Evolutionary conservation across 1,140 invertebrate genomes (phyloP).

Genomic region (Leptopilina boulardi): DNA sequence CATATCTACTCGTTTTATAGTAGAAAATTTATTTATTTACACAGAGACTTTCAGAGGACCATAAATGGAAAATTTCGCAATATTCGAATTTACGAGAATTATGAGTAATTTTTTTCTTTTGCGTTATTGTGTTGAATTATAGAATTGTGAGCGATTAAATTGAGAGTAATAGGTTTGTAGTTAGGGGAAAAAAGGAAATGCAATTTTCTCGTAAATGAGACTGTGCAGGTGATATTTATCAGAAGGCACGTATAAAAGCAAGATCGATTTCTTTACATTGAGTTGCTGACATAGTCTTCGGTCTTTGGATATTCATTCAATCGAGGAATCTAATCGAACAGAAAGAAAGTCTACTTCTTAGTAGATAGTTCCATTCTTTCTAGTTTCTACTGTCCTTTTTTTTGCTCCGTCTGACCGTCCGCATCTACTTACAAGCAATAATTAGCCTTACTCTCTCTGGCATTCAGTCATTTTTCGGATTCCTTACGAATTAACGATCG

Average conservation of each 20-base stretch:
- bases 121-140: neutral
- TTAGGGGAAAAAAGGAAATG: conserved; percentile 9
- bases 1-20: no score
- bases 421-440: conserved; percentile 40
- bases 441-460: conserved; percentile 37
- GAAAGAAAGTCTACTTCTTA: conserved; percentile 34
- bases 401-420: conserved; percentile 4
- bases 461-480: conserved; percentile 39
- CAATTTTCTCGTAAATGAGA: conserved; percentile 19
- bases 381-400: conserved; percentile 4
- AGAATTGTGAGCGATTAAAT: neutral
- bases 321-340: conserved; percentile 24
- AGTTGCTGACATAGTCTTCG: conserved; percentile 12
- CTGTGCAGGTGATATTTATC: conserved; percentile 13
- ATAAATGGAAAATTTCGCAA: neutral
- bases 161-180: conserved; percentile 22
- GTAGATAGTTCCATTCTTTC: conserved; percentile 31
- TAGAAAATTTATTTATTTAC: no score
- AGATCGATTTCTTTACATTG: conserved; percentile 19
- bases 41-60: no score
- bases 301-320: neutral
- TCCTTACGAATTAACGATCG: conserved; percentile 38
- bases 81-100: neutral
- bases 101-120: neutral
- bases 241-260: conserved; percentile 18